Evolutionary conservation across 2,888 invertebrate genomes (phyloP).

Genomic region (Synanthedon tipuliformis): DNA sequence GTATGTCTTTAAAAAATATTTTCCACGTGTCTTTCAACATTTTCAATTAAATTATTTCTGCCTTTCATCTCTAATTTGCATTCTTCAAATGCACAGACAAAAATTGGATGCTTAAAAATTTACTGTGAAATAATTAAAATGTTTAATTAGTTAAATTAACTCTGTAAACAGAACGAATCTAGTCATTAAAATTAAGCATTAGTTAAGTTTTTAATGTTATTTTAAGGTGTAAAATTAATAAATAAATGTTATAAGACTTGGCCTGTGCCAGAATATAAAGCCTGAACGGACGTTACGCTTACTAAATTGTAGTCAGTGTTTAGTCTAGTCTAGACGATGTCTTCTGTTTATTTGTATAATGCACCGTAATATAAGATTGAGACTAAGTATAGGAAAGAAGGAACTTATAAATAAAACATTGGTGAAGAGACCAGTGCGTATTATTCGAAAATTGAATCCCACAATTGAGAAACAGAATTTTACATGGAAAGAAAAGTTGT

Average conservation of each 20-base stretch:
- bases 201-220: slow-evolving; percentile 2
- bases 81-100: neutral
- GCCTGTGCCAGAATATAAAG: slow-evolving; percentile 20
- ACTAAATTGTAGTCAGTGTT: slow-evolving; percentile 26
- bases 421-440: too few species aligned
- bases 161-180: slow-evolving; percentile 15
- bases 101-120: neutral
- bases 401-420: too few species aligned
- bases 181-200: slow-evolving; percentile 23
- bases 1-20: neutral
- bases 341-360: too few species aligned
- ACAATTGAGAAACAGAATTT: too few species aligned
- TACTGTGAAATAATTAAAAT: neutral
- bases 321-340: neutral
- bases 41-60: neutral
- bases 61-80: neutral
- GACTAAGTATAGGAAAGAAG: too few species aligned
- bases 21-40: neutral
- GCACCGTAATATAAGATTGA: too few species aligned
- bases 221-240: neutral
- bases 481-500: too few species aligned
- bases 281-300: slow-evolving; percentile 59
- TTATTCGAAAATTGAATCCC: too few species aligned
- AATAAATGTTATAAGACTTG: slow-evolving; percentile 6
- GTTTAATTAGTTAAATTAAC: neutral